Percentiles rank a stretch among this genome's conserved stretches.
These are phyloP conservation scores for Apodemia hepburni DNA, from an alignment of 2,888 invertebrate genomes.

Conservation along the genomic window DNA sequence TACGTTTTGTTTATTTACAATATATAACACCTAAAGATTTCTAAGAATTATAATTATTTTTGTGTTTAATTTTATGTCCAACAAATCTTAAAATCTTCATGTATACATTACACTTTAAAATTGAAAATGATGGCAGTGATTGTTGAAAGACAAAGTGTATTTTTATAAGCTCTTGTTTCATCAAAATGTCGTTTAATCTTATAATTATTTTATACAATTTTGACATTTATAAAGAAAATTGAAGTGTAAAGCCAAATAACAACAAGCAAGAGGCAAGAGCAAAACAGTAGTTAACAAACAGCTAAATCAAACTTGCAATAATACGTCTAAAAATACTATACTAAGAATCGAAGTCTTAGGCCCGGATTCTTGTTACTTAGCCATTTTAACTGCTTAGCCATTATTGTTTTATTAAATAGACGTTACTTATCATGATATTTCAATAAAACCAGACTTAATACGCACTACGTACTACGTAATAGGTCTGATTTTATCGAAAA, in stretches of 20 bases:
- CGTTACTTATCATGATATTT: too few relatives aligned
- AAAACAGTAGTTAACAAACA: background rate
- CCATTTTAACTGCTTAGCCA: too few relatives aligned
- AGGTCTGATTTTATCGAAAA: too few relatives aligned
- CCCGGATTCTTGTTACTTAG: too few relatives aligned
- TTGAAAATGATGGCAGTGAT: slow-evolving; percentile 6
- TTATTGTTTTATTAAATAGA: too few relatives aligned
- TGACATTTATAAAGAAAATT: too few relatives aligned
- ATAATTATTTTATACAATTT: background rate
- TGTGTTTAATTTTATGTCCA: background rate
- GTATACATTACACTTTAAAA: background rate
- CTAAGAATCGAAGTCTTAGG: too few relatives aligned
- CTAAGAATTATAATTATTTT: background rate
- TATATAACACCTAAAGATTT: background rate
- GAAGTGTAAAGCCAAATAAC: background rate
- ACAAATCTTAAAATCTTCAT: background rate
- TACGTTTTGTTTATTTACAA: background rate
- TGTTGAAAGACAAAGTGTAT: slow-evolving; percentile 4
- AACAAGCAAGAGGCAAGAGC: background rate
- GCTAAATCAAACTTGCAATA: background rate
- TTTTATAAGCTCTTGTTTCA: slow-evolving; percentile 3
- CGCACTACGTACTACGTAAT: too few relatives aligned
- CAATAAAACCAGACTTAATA: too few relatives aligned
- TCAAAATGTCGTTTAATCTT: background rate
- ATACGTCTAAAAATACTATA: too few relatives aligned